These are phyloP conservation scores for Gephyroberyx darwinii DNA, from an alignment of 2,797 vertebrate species.

Conservation along the genomic window DNA sequence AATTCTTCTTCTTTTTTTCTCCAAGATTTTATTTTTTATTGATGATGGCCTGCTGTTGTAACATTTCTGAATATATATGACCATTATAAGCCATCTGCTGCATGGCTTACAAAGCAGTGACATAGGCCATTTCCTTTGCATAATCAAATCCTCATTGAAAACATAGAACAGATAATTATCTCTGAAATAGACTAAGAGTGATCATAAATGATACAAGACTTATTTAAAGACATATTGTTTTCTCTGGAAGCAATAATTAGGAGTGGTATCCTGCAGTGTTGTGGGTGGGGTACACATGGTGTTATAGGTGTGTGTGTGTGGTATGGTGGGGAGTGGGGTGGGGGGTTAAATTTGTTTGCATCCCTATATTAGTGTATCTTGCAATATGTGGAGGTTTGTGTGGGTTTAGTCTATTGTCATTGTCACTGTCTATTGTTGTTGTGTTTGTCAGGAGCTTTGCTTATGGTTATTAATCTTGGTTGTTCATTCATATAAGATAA, in stretches of 20 bases:
- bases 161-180: constrained; percentile 37
- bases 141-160: constrained; percentile 33
- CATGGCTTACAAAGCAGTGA: constrained; percentile 22
- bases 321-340: neutral
- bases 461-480: constrained; percentile 37
- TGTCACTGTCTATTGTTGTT: constrained; percentile 12
- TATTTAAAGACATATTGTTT: constrained; percentile 5
- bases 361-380: neutral
- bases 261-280: constrained; percentile 5
- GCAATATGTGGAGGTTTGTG: constrained; percentile 27
- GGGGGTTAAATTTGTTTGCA: neutral
- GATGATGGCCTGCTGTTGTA: constrained; percentile 29
- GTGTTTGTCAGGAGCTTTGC: constrained; percentile 39
- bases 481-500: constrained; percentile 30
- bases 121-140: constrained; percentile 10
- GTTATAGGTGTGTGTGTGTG: constrained; percentile 23
- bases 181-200: constrained; percentile 35
- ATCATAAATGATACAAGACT: constrained; percentile 29
- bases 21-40: constrained; percentile 27
- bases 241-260: constrained; percentile 15
- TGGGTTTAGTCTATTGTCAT: constrained; percentile 20
- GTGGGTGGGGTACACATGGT: constrained; percentile 41
- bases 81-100: constrained; percentile 50
- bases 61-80: constrained; percentile 17
- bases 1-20: neutral